Evolutionary conservation across 2,888 invertebrate species (phyloP), one percentile per base, ranked within the genome.

Genomic region (Matsumyia berberina): DNA sequence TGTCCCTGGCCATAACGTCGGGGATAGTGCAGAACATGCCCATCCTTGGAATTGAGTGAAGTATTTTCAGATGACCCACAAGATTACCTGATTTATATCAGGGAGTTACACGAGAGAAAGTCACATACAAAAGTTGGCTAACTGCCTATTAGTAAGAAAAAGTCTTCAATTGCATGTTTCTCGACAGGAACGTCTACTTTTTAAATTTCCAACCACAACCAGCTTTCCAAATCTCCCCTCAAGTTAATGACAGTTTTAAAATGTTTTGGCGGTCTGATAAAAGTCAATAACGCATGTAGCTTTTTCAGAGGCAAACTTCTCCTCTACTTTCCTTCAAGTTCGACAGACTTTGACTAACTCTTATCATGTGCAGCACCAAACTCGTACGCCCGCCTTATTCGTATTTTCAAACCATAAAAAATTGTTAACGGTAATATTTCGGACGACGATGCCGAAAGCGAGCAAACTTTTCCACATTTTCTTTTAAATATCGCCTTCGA

Each of bases 351-450:
- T 7, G 2, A 3, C 37, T n/a, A n/a, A n/a, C 3, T n/a, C 3
- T n/a, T n/a, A n/a, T n/a, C 5, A 5, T 15, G 2, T 15, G 0
- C 3, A 39, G n/a, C 5, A 5, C 42, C 0, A 15, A 7, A 15
- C 7, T 5, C 15, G 8, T 12, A 39, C 6, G n/a, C 5, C n/a
- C 4, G 42, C 11, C n/a, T 33, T 15, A 49, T 60, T 55, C 35
- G 53, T 58, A 78, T 87, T 86, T 87, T 7, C 5, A 29, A 0
- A 46, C 29, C 51, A 7, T 46, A 24, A 24, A 24, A 24, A 24
- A 4, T 24, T 1, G 24, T 24, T 24, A 4, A 24, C 24, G 1
- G 24, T 24, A n/a, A 35, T 19, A 37, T 37, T 15, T 35, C 37
- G 37, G 15, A 17, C 57, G 37, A 5, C 11, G 55, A 57, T 37